phyloP scores from a whole-genome alignment of 2,888 invertebrate species.

The Oscheius sp. region DNA sequence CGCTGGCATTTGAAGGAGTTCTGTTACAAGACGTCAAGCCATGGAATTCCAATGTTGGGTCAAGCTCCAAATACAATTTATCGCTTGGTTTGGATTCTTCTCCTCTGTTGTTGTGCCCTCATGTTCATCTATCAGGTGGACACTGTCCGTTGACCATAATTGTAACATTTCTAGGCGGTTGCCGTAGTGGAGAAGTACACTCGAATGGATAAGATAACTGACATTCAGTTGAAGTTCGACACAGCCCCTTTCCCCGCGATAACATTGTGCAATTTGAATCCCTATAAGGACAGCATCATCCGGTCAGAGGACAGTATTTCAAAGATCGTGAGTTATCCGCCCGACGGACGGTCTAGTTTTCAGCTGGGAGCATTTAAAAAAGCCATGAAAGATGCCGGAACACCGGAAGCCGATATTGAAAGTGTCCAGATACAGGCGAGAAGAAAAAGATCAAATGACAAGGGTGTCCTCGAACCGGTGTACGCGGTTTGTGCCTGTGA shows the following conservation, averaged over 20 bases:
- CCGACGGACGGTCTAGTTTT: neutral
- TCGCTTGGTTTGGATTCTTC: constrained; percentile 61
- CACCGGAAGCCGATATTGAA: constrained; percentile 35
- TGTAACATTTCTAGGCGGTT: constrained; percentile 38
- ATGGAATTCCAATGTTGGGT: constrained; percentile 69
- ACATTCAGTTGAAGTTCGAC: constrained; percentile 69
- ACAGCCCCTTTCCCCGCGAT: constrained; percentile 70
- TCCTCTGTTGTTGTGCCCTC: constrained; percentile 56
- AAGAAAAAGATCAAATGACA: constrained; percentile 42
- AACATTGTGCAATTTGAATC: constrained; percentile 70
- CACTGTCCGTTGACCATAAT: neutral
- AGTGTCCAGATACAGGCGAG: constrained; percentile 40
- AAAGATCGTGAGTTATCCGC: constrained; percentile 60
- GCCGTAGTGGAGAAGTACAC: constrained; percentile 65
- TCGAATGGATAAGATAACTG: constrained; percentile 69
- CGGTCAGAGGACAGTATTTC: constrained; percentile 63
- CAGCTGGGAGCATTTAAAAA: constrained; percentile 59
- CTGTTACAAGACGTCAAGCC: constrained; percentile 69
- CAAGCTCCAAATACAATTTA: constrained; percentile 65
- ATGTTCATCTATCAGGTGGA: constrained; percentile 61
- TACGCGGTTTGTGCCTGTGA: constrained; percentile 53
- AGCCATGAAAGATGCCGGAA: constrained; percentile 61
- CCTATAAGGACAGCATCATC: constrained; percentile 66
- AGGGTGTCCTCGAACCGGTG: constrained; percentile 51
- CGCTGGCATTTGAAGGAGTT: constrained; percentile 67